phyloP scores from a whole-genome alignment of 2,888 invertebrate species.

The Drosophila borborema region DNA sequence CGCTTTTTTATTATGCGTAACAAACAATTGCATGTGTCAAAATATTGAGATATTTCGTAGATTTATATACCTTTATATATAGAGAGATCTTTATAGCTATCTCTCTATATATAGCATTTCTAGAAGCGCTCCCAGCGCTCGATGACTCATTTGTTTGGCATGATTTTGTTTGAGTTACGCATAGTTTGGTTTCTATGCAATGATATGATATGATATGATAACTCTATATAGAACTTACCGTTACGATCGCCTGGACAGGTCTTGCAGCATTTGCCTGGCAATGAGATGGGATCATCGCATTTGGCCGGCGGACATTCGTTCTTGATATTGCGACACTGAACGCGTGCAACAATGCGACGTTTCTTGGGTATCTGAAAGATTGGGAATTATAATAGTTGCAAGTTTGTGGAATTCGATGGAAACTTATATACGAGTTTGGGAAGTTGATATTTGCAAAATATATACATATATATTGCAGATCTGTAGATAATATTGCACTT shows the following conservation, averaged over 20 bases:
- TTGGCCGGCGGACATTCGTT: constrained; percentile 95
- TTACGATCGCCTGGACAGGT: constrained; percentile 92
- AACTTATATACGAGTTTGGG: background rate
- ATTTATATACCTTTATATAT: constrained; percentile 44
- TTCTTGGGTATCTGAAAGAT: constrained; percentile 92
- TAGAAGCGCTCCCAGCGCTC: constrained; percentile 1
- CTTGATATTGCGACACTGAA: constrained; percentile 95
- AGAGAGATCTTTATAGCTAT: background rate
- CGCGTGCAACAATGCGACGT: constrained; percentile 93
- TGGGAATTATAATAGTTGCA: background rate
- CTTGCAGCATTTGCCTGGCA: constrained; percentile 96
- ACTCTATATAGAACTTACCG: constrained; percentile 87
- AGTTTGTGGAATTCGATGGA: background rate
- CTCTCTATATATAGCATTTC: background rate
- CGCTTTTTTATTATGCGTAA: constrained; percentile 53
- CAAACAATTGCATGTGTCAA: constrained; percentile 73
- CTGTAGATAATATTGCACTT: no score
- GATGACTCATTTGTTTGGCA: constrained; percentile 59
- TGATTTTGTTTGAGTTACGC: constrained; percentile 21
- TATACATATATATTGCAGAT: background rate
- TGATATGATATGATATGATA: constrained; percentile 1
- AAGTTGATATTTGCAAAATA: no score
- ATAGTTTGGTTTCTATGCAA: background rate
- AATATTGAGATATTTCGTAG: constrained; percentile 72
- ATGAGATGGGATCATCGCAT: constrained; percentile 93